These are phyloP conservation scores for Lucilia cuprina DNA, from an alignment of 1,140 invertebrate species.

Conservation along the genomic window DNA sequence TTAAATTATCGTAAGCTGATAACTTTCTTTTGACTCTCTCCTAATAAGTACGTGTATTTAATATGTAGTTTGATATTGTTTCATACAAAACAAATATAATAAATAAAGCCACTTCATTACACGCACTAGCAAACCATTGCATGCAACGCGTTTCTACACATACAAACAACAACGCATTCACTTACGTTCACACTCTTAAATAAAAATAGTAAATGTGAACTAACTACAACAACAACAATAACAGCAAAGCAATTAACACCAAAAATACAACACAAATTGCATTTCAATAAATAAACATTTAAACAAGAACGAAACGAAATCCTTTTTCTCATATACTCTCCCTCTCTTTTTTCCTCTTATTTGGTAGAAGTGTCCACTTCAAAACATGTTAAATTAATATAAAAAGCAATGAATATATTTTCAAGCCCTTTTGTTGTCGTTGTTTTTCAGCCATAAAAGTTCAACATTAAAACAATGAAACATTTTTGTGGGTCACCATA, in stretches of 20 bases:
- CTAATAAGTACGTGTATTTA: background rate
- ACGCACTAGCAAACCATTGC: slow-evolving; percentile 25
- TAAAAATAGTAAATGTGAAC: background rate
- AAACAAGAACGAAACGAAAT: background rate
- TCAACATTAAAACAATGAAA: background rate
- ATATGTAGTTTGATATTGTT: background rate
- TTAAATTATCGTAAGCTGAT: no score
- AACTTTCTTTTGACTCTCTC: background rate
- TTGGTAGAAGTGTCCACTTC: background rate
- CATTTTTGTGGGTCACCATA: slow-evolving; percentile 1
- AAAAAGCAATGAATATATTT: background rate
- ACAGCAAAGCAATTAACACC: slow-evolving; percentile 31
- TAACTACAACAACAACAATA: background rate
- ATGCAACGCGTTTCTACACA: background rate
- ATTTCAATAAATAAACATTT: slow-evolving; percentile 34
- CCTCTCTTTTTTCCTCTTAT: background rate
- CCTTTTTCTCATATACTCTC: background rate
- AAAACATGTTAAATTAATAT: background rate
- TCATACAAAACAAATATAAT: slow-evolving; percentile 27
- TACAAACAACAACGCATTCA: background rate
- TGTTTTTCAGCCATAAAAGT: background rate
- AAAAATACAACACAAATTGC: slow-evolving; percentile 32
- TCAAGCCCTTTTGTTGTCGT: background rate
- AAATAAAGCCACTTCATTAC: slow-evolving; percentile 34
- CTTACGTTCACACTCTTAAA: background rate